Conservation (phyloP, 92 coral and sea anemone genomes). For the Chrysogorgia sp. region DNA sequence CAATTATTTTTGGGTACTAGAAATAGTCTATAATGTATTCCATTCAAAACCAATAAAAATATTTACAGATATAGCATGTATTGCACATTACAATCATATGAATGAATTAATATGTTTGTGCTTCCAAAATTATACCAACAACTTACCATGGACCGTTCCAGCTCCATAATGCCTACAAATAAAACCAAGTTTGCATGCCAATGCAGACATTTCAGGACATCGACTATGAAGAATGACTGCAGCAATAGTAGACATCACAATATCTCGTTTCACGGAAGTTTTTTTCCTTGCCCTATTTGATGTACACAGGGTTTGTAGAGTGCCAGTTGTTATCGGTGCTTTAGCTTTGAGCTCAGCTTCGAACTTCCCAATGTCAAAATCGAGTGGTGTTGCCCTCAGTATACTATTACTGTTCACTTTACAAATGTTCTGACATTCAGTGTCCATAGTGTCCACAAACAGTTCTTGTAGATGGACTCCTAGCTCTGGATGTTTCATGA, state of each 20-base stretch:
- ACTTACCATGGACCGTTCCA: slow-evolving; percentile 49
- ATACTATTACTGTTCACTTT: neutral
- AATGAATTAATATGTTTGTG: no score
- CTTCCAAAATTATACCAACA: neutral
- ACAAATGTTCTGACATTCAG: slow-evolving; percentile 8
- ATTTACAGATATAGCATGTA: no score
- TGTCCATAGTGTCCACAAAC: neutral
- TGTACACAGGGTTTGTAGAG: slow-evolving; percentile 30
- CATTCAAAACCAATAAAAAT: no score
- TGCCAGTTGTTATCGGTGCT: slow-evolving; percentile 33
- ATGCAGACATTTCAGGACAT: slow-evolving; percentile 52
- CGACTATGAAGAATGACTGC: slow-evolving; percentile 33
- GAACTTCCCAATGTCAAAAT: no score
- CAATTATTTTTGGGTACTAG: no score
- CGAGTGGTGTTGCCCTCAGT: neutral
- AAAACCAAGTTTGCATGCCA: slow-evolving; percentile 41
- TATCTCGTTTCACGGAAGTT: slow-evolving; percentile 11
- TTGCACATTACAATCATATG: no score
- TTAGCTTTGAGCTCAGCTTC: slow-evolving; percentile 25
- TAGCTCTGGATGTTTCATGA: neutral
- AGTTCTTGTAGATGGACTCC: slow-evolving; percentile 5
- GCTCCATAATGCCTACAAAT: slow-evolving; percentile 42
- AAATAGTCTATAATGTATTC: no score
- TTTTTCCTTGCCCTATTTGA: slow-evolving; percentile 45
- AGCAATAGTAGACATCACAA: slow-evolving; percentile 37